Evolutionary conservation across 2,797 vertebrate species (phyloP), one percentile per base, ranked within the genome.

Genomic region (Aeoliscus strigatus): DNA sequence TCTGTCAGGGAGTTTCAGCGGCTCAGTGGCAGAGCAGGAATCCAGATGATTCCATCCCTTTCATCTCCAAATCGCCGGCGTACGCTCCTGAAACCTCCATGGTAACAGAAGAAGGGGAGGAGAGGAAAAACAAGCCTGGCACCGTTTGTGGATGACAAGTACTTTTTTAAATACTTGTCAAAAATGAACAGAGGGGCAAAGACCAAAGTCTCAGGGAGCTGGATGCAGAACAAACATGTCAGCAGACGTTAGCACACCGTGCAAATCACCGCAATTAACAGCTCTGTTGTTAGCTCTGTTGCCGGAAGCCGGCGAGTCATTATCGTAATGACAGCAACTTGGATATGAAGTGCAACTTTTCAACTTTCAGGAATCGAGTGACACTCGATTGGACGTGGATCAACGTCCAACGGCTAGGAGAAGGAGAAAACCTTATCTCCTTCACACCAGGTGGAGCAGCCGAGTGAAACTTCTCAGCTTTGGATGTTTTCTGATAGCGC

Each of bases 1-100:
- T 80, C 83, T 88, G 88, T 90, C 88, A 90, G 87, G 77, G 86
- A 89, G 85, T 83, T 79, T 82, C 82, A 88, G 77, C 79, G 66
- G 85, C 82, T 87, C 86, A 67, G 74, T 80, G 81, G 81, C 83
- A 77, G 87, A 80, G 85, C 81, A 78, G 71, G 74, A 88, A 85
- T 86, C 69, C 40, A 59, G 80, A 81, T 56, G 86, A 90, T 79
- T 80, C 60, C 62, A 57, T 37, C 70, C 46, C 88, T 90, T 93
- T 90, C 79, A 91, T 87, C 86, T 89, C 80, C 65, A 85, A 84
- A 85, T 81, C 71, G 69, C 73, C 58, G 51, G 70, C 69, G 54
- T 62, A 63, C 66, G 53, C 73, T 75, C 12, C 13, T 79, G 78
- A 87, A 83, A 72, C 79, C 78, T 73, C 49, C 47, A 47, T 65